A percentile compares a stretch with the other conserved stretches of the same genome.
phyloP scores from a whole-genome alignment of 1,140 invertebrate genomes.

The Drusus annulatus region DNA sequence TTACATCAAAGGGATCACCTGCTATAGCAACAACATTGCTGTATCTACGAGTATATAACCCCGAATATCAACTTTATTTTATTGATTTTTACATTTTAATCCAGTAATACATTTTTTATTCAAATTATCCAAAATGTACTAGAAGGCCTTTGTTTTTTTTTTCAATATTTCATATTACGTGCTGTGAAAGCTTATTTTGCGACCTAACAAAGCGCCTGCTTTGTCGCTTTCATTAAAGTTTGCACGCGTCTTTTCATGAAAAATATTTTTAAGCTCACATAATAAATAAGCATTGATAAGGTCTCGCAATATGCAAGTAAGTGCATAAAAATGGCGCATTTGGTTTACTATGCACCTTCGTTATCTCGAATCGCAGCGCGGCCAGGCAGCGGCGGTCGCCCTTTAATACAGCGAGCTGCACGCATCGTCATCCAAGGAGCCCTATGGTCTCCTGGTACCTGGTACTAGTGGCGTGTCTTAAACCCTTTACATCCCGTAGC shows the following conservation, averaged over 20 bases:
- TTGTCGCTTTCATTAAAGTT: slow-evolving; percentile 16
- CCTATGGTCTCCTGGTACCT: slow-evolving; percentile 15
- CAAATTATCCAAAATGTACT: background rate
- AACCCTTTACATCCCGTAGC: no score
- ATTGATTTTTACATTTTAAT: no score
- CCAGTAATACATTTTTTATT: background rate
- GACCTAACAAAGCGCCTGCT: background rate
- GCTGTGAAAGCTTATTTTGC: background rate
- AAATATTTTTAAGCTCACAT: slow-evolving; percentile 23
- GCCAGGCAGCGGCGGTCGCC: slow-evolving; percentile 17
- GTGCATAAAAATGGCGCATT: slow-evolving; percentile 53
- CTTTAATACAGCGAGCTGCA: background rate
- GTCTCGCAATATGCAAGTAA: slow-evolving; percentile 52
- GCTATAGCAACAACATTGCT: background rate
- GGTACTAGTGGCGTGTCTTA: background rate
- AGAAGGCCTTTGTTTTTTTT: background rate
- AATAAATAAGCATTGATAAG: slow-evolving; percentile 57
- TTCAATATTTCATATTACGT: background rate
- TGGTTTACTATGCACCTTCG: slow-evolving; percentile 48
- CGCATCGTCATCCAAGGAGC: slow-evolving; percentile 25
- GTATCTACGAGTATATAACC: no score
- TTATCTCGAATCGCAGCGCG: slow-evolving; percentile 43
- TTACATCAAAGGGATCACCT: slow-evolving; percentile 30
- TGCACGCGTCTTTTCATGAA: slow-evolving; percentile 39
- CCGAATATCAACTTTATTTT: no score